Evolutionary conservation across 2,797 vertebrate genomes (phyloP), one percentile per base, ranked within the genome.

Genomic region (Enteromius trimaculatus): DNA sequence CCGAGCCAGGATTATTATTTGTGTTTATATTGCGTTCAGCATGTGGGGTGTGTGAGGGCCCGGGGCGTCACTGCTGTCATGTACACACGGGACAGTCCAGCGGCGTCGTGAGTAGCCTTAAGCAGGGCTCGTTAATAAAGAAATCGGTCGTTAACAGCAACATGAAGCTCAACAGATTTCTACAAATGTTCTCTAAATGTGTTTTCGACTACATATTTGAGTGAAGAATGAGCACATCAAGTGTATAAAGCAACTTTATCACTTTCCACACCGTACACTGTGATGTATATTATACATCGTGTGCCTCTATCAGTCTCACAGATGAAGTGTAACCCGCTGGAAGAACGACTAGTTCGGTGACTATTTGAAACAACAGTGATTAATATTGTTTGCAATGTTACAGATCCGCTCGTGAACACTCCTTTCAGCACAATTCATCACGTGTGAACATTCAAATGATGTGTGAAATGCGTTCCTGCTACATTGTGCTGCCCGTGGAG

Each of bases 1-100:
- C 80, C 88, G 89, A 89, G 84, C 86, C 90, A 76, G 70, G 60
- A 34, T 88, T 90, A 81, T 74, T 90, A 82, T 77, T 80, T 65
- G 74, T 83, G 60, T 31, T 72, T 84, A 70, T 74, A 77, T 84
- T 53, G 49, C 23, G 62, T 76, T 65, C 76, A 77, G 85, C 58
- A 49, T 16, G 64, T 51, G 66, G 66, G 17, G 72, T 51, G 47
- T 55, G 47, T 49, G 80, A 80, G 72, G 64, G 81, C 81, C 64
- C 47, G 1, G 37, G 70, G 53, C 68, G 37, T 44, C 72, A 39
- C 60, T 60, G 51, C 77, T 78, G 84, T 76, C 81, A 55, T 83
- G 79, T 47, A 78, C 83, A 83, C 83, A 80, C 13, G 60, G 64
- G 82, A 79, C 85, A 86, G 86, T 80, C 82, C 80, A 68, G 83